Evolutionary conservation across 1,140 invertebrate species (phyloP), one percentile per base, ranked within the genome.

Genomic region (Agraylea sexmaculata): DNA sequence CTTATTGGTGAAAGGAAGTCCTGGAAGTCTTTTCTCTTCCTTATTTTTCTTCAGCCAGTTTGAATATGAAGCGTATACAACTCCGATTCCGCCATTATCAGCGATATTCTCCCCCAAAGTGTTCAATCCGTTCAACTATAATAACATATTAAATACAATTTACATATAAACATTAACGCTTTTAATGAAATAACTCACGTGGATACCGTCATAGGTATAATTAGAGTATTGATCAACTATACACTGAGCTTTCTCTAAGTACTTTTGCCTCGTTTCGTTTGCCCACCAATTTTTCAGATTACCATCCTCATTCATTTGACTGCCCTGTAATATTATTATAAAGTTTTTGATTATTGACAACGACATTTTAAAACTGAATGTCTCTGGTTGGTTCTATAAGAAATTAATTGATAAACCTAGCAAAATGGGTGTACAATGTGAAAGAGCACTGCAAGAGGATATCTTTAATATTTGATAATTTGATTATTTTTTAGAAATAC

Each of bases 81-180:
- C 78, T 55, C 88, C 87, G 17, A 90, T 73, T 1, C 87, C 87
- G 12, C 84, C 86, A 56, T 90, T 90, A 56, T 92, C 87, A 0
- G 89, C 88, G 23, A 92, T 87, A 55, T 92, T 92, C 54, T 93
- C 88, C 11, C 78, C 84, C 62, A 89, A 84, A 1, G 86, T 87
- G 46, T 87, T 86, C 21, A 86, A 78, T 21, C 85, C 83, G 50
- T 92, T 92, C 19, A 89, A 46, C 83, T 87, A 51, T 10, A 59
- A 59, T 55, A 37, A 49, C 49, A 21, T n/a, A 25, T n/a, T 7
- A 7, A 25, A n/a, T n/a, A 25, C 23, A 25, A 7, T 6, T 25
- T 7, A 25, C 23, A 25, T 25, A 25, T 7, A 25, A 25, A 25
- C 23, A n/a, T 6, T n/a, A 25, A 7, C 23, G n/a, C 7, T 25